Conservation (phyloP, 2,113 vertebrate species). For the Leptobrachium leishanense region DNA sequence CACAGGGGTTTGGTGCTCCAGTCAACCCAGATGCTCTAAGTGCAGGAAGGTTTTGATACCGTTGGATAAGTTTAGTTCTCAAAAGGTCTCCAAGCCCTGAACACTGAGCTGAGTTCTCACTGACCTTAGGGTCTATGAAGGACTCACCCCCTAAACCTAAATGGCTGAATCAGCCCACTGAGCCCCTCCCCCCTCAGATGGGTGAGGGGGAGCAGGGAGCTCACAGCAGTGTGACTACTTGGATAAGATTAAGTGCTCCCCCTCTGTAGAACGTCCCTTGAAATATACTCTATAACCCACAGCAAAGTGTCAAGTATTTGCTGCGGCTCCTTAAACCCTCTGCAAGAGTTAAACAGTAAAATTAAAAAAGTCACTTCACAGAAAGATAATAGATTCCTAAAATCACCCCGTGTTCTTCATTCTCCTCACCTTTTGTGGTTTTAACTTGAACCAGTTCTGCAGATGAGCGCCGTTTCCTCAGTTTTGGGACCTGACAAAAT, state of each 20-base stretch:
- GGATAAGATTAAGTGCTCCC: neutral
- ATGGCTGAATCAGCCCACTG: too few relatives aligned
- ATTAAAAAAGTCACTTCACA: neutral
- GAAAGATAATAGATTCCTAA: neutral
- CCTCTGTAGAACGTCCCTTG: neutral
- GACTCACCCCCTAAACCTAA: too few relatives aligned
- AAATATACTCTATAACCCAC: neutral
- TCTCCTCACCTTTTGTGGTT: constrained; percentile 59
- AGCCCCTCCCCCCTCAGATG: too few relatives aligned
- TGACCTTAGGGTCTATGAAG: too few relatives aligned
- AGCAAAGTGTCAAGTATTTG: neutral
- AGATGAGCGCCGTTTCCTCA: constrained; percentile 57
- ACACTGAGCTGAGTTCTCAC: too few relatives aligned
- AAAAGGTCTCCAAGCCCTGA: too few relatives aligned
- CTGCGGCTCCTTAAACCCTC: neutral
- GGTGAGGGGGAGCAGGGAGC: too few relatives aligned
- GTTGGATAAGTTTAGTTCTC: too few relatives aligned
- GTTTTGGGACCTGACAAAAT: constrained; percentile 39
- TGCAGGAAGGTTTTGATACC: too few relatives aligned
- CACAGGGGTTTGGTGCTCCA: too few relatives aligned
- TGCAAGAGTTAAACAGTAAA: neutral
- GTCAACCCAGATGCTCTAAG: too few relatives aligned
- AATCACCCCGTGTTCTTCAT: neutral
- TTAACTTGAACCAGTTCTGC: constrained; percentile 56
- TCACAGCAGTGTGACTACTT: too few relatives aligned